Base-by-base conservation (phyloP, 2,888 invertebrate genomes). In the Muscina levida region DNA sequence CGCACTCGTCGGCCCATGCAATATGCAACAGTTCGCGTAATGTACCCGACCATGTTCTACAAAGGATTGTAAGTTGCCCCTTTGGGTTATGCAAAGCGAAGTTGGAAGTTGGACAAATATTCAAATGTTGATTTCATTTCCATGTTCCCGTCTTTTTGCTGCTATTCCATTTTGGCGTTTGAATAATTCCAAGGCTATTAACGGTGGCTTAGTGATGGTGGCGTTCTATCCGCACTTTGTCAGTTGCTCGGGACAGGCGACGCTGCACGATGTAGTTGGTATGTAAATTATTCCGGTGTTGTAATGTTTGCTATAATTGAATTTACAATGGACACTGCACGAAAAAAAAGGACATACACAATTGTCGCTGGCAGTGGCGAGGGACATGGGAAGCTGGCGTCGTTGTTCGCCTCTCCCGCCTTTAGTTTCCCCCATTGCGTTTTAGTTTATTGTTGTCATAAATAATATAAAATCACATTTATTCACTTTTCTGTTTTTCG, bases 11-110 rank as follows among this genome's bases (percentile, higher is more conserved):
- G 31, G 95, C 96, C 17, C 94, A 95, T 87, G 93, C 95, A 46
- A 92, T 96, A 13, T 96, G 96, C 91, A 95, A 95, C 88, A 95
- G 95, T 82, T 94, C 95, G 62, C 92, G 96, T 79, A 96, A 96
- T 90, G 96, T 96, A 42, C 95, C 95, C 42, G 96, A 96, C 91
- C 93, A 94, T 83, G 94, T 96, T 57, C 92, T 96, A 67, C 91
- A 93, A 65, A 92, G 93, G 86, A 93, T 96, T 84, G 94, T 91
- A 87, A 86, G 90, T 88, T 77, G n/a, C 68, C 15, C 5, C 19
- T 31, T 3, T 31, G 31, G 31, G 31, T 31, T 31, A 62, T 62
- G n/a, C 66, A 46, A 19, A 26, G 19, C 24, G 24, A 42, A 26
- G n/a, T n/a, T 24, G 10, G 26, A 74, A 17, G 42, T 48, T 46